phyloP scores from a whole-genome alignment of 2,888 invertebrate genomes.

The Eledona agricola region DNA sequence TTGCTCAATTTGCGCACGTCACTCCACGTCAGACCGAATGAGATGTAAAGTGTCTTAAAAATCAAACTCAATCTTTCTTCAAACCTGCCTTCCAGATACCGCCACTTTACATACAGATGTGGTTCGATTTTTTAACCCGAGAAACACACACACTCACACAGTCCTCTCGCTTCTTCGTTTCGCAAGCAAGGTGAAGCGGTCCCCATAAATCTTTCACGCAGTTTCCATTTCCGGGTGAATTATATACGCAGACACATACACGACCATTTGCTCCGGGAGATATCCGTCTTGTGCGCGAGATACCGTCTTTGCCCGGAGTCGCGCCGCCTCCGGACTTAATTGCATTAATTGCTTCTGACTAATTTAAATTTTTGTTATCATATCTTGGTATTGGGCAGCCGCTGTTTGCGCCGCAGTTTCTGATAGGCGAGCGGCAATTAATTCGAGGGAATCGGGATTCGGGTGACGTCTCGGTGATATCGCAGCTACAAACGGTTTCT shows the following conservation, averaged over 20 bases:
- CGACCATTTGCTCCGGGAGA: constrained; percentile 40
- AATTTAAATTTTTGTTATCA: constrained; percentile 1
- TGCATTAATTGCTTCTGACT: constrained; percentile 30
- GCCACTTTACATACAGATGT: constrained; percentile 54
- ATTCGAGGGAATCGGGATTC: constrained; percentile 27
- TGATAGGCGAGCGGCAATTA: constrained; percentile 31
- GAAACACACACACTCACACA: constrained; percentile 22
- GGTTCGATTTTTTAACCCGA: constrained; percentile 45
- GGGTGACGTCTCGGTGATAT: constrained; percentile 20
- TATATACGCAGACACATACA: constrained; percentile 46
- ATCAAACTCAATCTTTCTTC: constrained; percentile 61
- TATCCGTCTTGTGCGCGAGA: constrained; percentile 37
- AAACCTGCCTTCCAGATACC: constrained; percentile 49
- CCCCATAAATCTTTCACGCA: constrained; percentile 47
- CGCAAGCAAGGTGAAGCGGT: constrained; percentile 42
- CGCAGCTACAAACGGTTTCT: constrained; percentile 27
- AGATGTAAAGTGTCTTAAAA: constrained; percentile 62
- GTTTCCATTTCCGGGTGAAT: constrained; percentile 47
- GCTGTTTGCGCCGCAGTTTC: too few species aligned
- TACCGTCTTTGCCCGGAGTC: constrained; percentile 19
- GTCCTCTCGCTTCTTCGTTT: constrained; percentile 17
- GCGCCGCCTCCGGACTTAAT: constrained; percentile 23
- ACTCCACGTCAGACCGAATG: constrained; percentile 60
- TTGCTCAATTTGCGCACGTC: constrained; percentile 62
- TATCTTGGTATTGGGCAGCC: too few species aligned